These are phyloP conservation scores for Petroica traversi DNA, from an alignment of 2,113 vertebrate species.

Conservation along the genomic window DNA sequence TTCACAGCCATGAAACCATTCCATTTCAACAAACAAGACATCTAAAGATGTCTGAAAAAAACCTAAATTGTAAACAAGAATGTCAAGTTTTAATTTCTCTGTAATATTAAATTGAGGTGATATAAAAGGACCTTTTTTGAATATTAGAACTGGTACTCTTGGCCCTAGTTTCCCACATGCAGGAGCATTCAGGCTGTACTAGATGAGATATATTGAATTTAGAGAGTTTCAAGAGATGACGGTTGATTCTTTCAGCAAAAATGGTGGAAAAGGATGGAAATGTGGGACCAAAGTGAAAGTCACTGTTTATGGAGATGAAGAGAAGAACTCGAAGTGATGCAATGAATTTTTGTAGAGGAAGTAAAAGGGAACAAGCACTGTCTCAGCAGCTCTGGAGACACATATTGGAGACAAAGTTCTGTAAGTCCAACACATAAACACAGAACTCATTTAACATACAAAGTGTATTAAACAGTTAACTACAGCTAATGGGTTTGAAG, in stretches of 20 bases:
- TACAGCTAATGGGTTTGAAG: not conserved
- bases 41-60: not conserved
- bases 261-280: not conserved
- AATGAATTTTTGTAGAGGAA: not conserved
- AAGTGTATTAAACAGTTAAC: not conserved
- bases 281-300: not conserved
- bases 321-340: not conserved
- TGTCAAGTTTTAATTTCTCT: not conserved
- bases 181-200: not conserved
- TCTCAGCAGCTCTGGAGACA: not conserved
- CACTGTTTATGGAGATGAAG: not conserved
- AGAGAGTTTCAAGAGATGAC: not conserved
- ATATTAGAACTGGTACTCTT: not conserved
- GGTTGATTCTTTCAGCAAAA: not conserved
- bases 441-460: not conserved
- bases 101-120: not conserved
- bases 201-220: not conserved
- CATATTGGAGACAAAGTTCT: not conserved
- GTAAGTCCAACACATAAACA: not conserved
- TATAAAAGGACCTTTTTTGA: not conserved
- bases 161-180: not conserved
- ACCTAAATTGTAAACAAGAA: not conserved
- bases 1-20: not conserved
- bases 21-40: not conserved
- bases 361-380: not conserved